A percentile compares a stretch with the other conserved stretches of the same genome.
These are phyloP conservation scores for Halichoerus grypus DNA, from an alignment of 2,113 vertebrate species.

Conservation along the genomic window DNA sequence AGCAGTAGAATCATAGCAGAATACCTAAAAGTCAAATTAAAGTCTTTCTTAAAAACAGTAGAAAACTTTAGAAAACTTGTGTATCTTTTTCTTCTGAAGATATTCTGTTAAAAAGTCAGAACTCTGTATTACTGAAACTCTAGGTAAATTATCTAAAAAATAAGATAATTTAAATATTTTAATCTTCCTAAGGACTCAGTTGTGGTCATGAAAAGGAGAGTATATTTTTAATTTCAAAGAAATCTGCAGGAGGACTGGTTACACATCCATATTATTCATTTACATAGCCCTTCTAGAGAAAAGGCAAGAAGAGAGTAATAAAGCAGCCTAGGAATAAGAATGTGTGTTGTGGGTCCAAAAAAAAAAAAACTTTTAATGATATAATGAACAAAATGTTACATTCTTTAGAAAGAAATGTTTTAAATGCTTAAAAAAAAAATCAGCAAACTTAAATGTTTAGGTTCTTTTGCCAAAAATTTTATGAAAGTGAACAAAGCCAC, in stretches of 20 bases:
- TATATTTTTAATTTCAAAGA: not conserved
- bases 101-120: not conserved
- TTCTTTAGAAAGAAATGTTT: not conserved
- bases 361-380: not conserved
- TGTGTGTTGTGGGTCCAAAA: not conserved
- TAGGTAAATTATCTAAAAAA: not conserved
- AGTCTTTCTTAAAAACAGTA: not conserved
- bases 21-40: not conserved
- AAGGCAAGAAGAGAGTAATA: not conserved
- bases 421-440: not conserved
- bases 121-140: not conserved
- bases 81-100: not conserved
- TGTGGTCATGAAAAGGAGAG: not conserved
- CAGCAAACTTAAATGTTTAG: not conserved
- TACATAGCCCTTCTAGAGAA: not conserved
- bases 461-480: not conserved
- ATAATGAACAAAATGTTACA: constrained; percentile 21
- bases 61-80: not conserved
- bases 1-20: not conserved
- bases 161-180: constrained; percentile 2
- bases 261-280: not conserved
- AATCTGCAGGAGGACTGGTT: not conserved
- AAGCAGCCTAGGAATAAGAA: not conserved
- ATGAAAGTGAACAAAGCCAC: constrained; percentile 7
- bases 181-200: not conserved